These are phyloP conservation scores for Harlomillsia oculata DNA, from an alignment of 1,140 invertebrate genomes.

Conservation along the genomic window DNA sequence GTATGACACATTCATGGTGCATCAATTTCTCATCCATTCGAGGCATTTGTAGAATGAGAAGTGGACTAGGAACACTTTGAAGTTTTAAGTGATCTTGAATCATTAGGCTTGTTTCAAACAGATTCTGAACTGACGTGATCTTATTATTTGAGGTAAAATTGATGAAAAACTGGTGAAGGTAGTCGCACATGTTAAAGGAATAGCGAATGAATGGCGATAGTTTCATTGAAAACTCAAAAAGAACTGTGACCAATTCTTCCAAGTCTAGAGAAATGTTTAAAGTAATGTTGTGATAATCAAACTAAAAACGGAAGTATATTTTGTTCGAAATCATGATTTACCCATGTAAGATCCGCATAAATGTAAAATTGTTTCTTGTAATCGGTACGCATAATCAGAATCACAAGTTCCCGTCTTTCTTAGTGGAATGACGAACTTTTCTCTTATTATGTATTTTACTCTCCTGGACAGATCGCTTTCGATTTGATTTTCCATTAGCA, in stretches of 20 bases:
- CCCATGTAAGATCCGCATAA: constrained; percentile 10
- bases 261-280: constrained; percentile 5
- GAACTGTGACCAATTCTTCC: constrained; percentile 19
- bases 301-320: neutral
- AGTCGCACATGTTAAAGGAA: constrained; percentile 20
- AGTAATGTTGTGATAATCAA: neutral
- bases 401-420: neutral
- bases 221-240: constrained; percentile 18
- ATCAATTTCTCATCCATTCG: constrained; percentile 16
- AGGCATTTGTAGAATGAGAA: constrained; percentile 19
- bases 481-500: neutral
- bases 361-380: constrained; percentile 7
- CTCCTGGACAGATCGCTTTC: constrained; percentile 2
- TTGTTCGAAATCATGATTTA: neutral
- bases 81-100: constrained; percentile 18
- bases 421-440: constrained; percentile 12
- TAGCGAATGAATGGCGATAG: constrained; percentile 19
- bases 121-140: constrained; percentile 3
- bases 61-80: constrained; percentile 2
- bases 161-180: constrained; percentile 25
- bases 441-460: constrained; percentile 5
- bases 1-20: constrained; percentile 14
- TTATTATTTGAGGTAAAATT: constrained; percentile 21
- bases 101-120: constrained; percentile 14
- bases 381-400: constrained; percentile 1